Base-by-base conservation (phyloP, 1,140 invertebrate species). In the Nylanderia fulva region DNA sequence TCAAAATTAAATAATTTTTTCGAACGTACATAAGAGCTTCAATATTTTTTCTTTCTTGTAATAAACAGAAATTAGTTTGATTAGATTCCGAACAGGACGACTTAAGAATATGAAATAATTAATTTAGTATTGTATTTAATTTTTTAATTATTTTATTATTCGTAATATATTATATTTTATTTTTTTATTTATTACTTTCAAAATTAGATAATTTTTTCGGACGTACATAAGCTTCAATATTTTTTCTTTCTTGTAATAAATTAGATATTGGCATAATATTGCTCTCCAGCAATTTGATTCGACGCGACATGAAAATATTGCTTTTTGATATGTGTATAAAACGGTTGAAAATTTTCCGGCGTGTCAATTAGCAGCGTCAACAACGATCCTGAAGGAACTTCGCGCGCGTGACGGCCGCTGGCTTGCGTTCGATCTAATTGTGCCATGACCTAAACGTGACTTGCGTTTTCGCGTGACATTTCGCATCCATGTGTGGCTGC, bases 401-500 rank as follows among this genome's bases (percentile, higher is more conserved):
- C 42, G 42, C 54, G 66, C 77, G 77, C 77, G 77, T 60, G 48
- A 82, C 36, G 33, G 66, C 36, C 52, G 52, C 39, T 72, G 66
- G 77, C 66, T 80, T 58, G 52, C 36, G 64, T 80, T 82, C 66
- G 77, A 82, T 82, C 77, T 82, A 82, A 82, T 82, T 82, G 77
- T 82, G 77, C 77, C 66, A 82, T 68, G 66, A 82, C 66, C 77
- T 72, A 82, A 82, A 82, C 77, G 66, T 82, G 77, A 82, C 77
- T 82, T 82, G 77, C 77, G 77, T 82, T 82, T 82, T 82, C 77
- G 77, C 66, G 66, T 58, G 77, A 82, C 77, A 82, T 82, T 82
- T 52, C 77, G 48, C 66, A 82, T 82, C 66, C 77, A 66, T 61
- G 66, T 82, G 77, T 56, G 52, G 24, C 77, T 77, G 48, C 39